A percentile compares a stretch with the other conserved stretches of the same genome.
Conservation (phyloP, 2,797 vertebrate species). For the Sebastes iracundus region DNA sequence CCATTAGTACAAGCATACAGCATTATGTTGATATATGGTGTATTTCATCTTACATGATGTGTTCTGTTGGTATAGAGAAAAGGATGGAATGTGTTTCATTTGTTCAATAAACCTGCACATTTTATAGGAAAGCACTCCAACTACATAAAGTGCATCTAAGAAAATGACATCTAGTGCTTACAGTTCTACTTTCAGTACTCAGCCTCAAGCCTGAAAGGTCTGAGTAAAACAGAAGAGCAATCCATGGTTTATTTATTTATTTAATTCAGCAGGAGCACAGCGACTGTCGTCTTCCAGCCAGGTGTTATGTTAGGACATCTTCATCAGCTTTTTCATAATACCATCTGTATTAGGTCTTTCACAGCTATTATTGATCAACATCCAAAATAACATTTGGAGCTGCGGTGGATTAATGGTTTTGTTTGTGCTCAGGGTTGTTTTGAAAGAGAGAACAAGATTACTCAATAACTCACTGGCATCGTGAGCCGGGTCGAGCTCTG, state of each 20-base stretch:
- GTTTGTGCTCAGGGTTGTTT: conserved; percentile 24
- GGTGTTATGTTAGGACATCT: background rate
- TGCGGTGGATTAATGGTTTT: conserved; percentile 41
- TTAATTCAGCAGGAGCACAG: background rate
- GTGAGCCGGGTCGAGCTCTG: background rate
- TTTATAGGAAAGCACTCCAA: background rate
- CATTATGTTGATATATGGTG: background rate
- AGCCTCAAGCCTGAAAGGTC: background rate
- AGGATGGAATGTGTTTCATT: background rate
- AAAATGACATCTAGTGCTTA: background rate
- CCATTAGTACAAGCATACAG: background rate
- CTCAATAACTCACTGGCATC: conserved; percentile 23
- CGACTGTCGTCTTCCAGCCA: background rate
- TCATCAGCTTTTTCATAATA: conserved; percentile 25
- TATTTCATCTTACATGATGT: background rate
- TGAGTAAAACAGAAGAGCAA: background rate
- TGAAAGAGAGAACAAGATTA: conserved; percentile 22
- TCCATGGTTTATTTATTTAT: background rate
- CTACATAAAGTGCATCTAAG: background rate
- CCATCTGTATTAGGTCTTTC: conserved; percentile 28
- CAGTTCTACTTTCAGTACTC: background rate
- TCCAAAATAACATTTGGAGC: conserved; percentile 42
- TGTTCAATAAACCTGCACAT: background rate
- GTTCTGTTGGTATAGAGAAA: background rate
- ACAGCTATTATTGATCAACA: conserved; percentile 56